These are phyloP conservation scores for Zaprionus davidi DNA, from an alignment of 1,140 invertebrate genomes.

Conservation along the genomic window DNA sequence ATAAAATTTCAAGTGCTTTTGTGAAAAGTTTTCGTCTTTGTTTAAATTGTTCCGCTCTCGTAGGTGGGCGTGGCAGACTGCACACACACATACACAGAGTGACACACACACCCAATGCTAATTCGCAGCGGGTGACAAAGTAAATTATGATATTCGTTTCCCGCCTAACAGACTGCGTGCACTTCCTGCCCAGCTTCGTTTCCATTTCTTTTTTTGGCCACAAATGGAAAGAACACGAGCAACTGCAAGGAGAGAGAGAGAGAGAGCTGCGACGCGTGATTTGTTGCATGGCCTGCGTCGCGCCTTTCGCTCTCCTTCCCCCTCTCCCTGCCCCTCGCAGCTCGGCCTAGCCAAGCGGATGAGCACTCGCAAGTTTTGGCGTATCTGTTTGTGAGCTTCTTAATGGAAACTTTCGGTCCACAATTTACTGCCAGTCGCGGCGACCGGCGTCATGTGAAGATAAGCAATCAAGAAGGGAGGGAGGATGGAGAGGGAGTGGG, in stretches of 20 bases:
- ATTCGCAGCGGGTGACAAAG: constrained; percentile 82
- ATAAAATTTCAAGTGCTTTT: constrained; percentile 75
- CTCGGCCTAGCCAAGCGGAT: constrained; percentile 28
- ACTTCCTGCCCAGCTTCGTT: constrained; percentile 62
- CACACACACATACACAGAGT: constrained; percentile 40
- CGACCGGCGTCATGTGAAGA: constrained; percentile 78
- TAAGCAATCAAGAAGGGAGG: constrained; percentile 43
- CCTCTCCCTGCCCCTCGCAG: background rate
- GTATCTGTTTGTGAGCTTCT: constrained; percentile 82
- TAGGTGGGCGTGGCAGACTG: constrained; percentile 49
- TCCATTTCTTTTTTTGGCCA: constrained; percentile 23
- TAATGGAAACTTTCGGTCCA: constrained; percentile 74
- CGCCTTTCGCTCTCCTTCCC: constrained; percentile 22
- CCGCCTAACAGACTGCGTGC: constrained; percentile 79
- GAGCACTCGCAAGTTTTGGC: constrained; percentile 71
- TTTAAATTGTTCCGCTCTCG: constrained; percentile 71
- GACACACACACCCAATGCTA: constrained; percentile 54
- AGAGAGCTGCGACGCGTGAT: constrained; percentile 53
- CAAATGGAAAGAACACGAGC: background rate
- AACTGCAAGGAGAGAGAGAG: background rate
- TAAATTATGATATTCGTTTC: constrained; percentile 82
- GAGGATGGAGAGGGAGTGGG: background rate
- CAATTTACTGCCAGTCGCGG: constrained; percentile 69
- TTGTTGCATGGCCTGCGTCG: constrained; percentile 70
- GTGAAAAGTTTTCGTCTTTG: constrained; percentile 71